phyloP scores from a whole-genome alignment of 2,797 vertebrate genomes.

The Sebastes trivittatus region DNA sequence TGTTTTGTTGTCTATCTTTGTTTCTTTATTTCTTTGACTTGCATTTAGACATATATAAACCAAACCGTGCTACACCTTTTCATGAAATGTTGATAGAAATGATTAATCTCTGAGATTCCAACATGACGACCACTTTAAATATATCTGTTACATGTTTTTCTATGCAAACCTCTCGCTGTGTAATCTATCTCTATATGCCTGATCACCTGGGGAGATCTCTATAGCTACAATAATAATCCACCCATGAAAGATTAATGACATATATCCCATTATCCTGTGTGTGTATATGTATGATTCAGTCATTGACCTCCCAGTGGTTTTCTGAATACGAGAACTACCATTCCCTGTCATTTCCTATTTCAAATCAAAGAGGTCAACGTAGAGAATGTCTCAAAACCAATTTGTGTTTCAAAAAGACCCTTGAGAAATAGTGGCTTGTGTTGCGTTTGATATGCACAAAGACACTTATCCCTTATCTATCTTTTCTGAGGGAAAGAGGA shows the following conservation, averaged over 20 bases:
- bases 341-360: constrained; percentile 80
- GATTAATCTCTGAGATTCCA: not conserved
- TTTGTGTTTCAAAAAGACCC: constrained; percentile 83
- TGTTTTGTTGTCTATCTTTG: constrained; percentile 11
- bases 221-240: constrained; percentile 66
- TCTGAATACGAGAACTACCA: constrained; percentile 66
- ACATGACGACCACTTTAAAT: not conserved
- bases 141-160: constrained; percentile 17
- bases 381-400: constrained; percentile 83
- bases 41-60: not conserved
- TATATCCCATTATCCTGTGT: constrained; percentile 64
- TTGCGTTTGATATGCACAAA: constrained; percentile 82
- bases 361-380: constrained; percentile 81
- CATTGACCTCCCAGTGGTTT: constrained; percentile 76
- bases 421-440: constrained; percentile 76
- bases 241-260: constrained; percentile 76
- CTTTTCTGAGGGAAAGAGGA: constrained; percentile 70
- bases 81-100: not conserved
- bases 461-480: constrained; percentile 84
- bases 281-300: constrained; percentile 73
- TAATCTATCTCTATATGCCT: constrained; percentile 52
- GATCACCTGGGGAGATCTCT: constrained; percentile 62
- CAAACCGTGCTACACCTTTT: not conserved
- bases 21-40: constrained; percentile 12
- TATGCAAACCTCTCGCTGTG: constrained; percentile 18